A percentile compares a stretch with the other conserved stretches of the same genome.
These are phyloP conservation scores for Adoxophyes honmai DNA, from an alignment of 1,140 invertebrate species.

Conservation along the genomic window DNA sequence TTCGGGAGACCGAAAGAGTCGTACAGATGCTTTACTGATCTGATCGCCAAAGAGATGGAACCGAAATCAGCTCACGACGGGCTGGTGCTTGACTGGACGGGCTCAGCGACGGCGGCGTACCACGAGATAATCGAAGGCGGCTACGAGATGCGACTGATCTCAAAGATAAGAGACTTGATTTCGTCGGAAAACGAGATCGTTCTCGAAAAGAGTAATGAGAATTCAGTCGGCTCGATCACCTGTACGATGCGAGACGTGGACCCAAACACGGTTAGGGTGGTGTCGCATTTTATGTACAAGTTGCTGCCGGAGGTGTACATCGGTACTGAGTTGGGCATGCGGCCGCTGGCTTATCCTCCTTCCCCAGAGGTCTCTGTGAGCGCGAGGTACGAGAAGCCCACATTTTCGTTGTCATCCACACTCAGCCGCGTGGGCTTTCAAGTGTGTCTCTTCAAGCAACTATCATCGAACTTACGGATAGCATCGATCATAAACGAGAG, in stretches of 20 bases:
- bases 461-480: conserved; percentile 50
- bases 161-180: conserved; percentile 56
- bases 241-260: conserved; percentile 55
- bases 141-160: conserved; percentile 48
- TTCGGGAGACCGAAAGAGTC: conserved; percentile 52
- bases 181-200: conserved; percentile 60
- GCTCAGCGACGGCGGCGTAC: conserved; percentile 58
- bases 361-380: conserved; percentile 46
- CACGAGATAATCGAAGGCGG: conserved; percentile 44
- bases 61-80: conserved; percentile 47
- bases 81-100: conserved; percentile 48
- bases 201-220: conserved; percentile 44
- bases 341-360: conserved; percentile 35
- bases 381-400: conserved; percentile 44
- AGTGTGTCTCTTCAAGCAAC: conserved; percentile 55
- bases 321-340: conserved; percentile 46
- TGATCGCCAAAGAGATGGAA: conserved; percentile 58
- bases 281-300: conserved; percentile 59
- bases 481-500: conserved; percentile 52
- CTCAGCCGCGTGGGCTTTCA: conserved; percentile 51
- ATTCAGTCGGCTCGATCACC: conserved; percentile 45
- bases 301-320: conserved; percentile 42
- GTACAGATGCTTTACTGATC: conserved; percentile 46
- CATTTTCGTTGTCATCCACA: conserved; percentile 50
- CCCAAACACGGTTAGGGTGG: conserved; percentile 43